A percentile compares a stretch with the other conserved stretches of the same genome.
These are phyloP conservation scores for Tortricodes alternella DNA, from an alignment of 2,888 invertebrate genomes.

Conservation along the genomic window DNA sequence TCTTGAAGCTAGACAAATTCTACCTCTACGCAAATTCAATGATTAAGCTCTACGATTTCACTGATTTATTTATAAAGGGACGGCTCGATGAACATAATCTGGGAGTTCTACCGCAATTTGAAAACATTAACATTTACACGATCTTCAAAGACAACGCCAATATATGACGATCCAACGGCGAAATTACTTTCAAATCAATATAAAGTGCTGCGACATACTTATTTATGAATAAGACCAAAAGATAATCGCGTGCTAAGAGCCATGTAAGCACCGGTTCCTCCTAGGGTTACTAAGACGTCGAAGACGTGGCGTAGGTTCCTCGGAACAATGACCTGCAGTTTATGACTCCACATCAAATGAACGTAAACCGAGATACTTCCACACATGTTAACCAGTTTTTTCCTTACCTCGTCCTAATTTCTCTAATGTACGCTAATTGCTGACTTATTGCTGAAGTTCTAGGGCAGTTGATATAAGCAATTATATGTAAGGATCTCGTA, in stretches of 20 bases:
- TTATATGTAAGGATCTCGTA: neutral
- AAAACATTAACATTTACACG: too few species aligned
- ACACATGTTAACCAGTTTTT: constrained; percentile 5
- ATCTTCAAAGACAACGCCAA: too few species aligned
- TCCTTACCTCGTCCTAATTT: constrained; percentile 12
- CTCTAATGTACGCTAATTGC: constrained; percentile 18
- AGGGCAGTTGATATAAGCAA: neutral
- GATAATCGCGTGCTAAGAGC: constrained; percentile 9
- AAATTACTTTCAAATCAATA: too few species aligned
- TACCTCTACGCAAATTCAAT: too few species aligned
- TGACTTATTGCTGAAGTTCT: constrained; percentile 1
- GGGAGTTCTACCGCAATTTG: too few species aligned
- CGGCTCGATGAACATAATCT: too few species aligned
- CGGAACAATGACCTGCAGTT: constrained; percentile 19
- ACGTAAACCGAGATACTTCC: constrained; percentile 3
- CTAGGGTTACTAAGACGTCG: constrained; percentile 4
- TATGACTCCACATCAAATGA: constrained; percentile 17
- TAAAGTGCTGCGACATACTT: too few species aligned
- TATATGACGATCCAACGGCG: too few species aligned
- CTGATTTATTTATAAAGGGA: too few species aligned
- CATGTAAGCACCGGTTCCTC: neutral
- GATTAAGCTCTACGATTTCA: too few species aligned
- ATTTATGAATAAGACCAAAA: constrained; percentile 7
- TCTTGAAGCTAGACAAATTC: too few species aligned
- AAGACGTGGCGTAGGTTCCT: neutral